phyloP scores from a whole-genome alignment of 2,797 vertebrate genomes.

The Enoplosus armatus region DNA sequence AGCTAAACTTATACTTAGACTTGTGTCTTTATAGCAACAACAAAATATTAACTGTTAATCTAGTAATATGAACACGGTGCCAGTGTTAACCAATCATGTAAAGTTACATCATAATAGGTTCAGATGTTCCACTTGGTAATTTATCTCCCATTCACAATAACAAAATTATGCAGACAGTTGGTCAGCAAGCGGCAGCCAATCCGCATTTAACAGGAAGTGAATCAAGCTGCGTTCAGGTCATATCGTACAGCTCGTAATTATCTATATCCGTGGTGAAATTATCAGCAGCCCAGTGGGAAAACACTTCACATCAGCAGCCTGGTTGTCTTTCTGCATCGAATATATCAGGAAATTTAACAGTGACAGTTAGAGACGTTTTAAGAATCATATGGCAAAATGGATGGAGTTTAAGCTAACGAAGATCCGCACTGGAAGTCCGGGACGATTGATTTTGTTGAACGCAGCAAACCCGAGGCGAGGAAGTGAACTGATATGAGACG shows the following conservation, averaged over 20 bases:
- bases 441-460: accelerated
- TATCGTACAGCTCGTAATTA: neutral
- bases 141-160: neutral
- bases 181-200: constrained; percentile 13
- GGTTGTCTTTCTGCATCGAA: accelerated
- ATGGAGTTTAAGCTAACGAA: accelerated
- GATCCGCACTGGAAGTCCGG: accelerated
- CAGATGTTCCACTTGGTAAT: neutral
- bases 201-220: neutral
- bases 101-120: neutral
- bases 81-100: neutral
- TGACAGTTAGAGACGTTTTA: accelerated
- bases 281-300: accelerated
- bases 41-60: neutral
- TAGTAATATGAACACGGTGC: neutral
- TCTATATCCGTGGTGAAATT: accelerated
- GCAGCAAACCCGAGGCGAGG: neutral
- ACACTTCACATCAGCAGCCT: neutral
- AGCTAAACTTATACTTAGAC: no score
- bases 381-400: accelerated
- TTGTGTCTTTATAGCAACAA: neutral
- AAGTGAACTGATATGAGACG: neutral
- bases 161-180: accelerated
- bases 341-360: accelerated
- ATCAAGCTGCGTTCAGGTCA: accelerated